Conservation (phyloP, 2,888 invertebrate species). For the Flabesymbios commensalis region DNA sequence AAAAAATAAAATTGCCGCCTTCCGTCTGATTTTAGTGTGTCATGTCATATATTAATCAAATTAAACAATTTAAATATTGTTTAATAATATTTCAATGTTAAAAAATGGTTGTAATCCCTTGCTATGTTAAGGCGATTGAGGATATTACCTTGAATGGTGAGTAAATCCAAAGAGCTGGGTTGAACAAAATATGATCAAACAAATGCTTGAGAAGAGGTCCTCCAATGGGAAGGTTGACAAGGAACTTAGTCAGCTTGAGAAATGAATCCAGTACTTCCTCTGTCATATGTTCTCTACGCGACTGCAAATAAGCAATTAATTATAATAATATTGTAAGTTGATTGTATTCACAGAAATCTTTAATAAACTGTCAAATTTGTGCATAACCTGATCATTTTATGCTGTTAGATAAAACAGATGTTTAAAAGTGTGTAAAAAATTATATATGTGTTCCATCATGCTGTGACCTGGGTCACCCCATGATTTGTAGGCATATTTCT, state of each 20-base stretch:
- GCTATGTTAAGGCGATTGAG: too few relatives aligned
- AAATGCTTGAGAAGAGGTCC: conserved; percentile 73
- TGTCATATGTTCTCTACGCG: conserved; percentile 79
- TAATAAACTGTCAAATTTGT: not conserved
- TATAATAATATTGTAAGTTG: not conserved
- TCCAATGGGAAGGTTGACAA: conserved; percentile 53
- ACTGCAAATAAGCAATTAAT: conserved; percentile 39
- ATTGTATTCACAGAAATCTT: not conserved
- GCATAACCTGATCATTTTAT: too few relatives aligned
- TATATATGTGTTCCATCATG: too few relatives aligned
- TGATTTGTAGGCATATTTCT: too few relatives aligned
- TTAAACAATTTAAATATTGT: not conserved
- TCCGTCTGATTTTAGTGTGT: too few relatives aligned
- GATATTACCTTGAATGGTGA: conserved; percentile 93
- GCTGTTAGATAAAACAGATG: too few relatives aligned
- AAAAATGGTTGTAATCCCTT: too few relatives aligned
- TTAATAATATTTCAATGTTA: not conserved
- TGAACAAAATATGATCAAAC: conserved; percentile 98
- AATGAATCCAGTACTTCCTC: conserved; percentile 83
- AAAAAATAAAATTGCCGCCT: too few relatives aligned
- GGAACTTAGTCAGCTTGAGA: conserved; percentile 60
- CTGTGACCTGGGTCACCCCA: too few relatives aligned
- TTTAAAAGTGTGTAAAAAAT: too few relatives aligned
- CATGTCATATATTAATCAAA: too few relatives aligned
- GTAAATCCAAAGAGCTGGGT: conserved; percentile 98